Percentiles rank a stretch among this genome's conserved stretches.
Conservation (phyloP, 2,797 vertebrate species). For the Anabas testudineus region DNA sequence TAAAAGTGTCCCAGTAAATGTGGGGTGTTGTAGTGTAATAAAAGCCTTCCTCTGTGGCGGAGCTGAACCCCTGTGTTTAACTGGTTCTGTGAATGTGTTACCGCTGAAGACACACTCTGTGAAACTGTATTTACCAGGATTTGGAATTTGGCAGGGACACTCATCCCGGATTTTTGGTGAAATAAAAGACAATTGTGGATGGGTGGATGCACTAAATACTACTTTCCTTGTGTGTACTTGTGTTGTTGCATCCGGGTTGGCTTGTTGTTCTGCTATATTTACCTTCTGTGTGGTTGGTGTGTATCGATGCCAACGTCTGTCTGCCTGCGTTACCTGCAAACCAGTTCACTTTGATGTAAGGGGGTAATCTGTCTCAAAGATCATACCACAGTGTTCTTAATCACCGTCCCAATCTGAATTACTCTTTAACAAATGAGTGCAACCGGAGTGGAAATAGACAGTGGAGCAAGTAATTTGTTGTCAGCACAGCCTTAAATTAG, state of each 20-base stretch:
- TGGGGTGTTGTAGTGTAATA: constrained; percentile 61
- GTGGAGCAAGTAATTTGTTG: no score
- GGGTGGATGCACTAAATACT: constrained; percentile 15
- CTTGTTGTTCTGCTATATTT: constrained; percentile 23
- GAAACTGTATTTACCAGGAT: constrained; percentile 49
- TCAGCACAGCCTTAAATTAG: not conserved
- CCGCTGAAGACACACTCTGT: constrained; percentile 34
- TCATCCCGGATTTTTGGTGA: constrained; percentile 16
- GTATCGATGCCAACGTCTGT: constrained; percentile 42
- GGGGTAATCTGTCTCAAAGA: not conserved
- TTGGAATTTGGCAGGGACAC: constrained; percentile 46
- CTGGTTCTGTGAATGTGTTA: constrained; percentile 52
- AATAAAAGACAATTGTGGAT: constrained; percentile 14
- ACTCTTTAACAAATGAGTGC: not conserved
- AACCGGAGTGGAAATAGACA: not conserved
- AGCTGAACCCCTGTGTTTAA: constrained; percentile 67
- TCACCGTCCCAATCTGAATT: not conserved
- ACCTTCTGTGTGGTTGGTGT: constrained; percentile 19
- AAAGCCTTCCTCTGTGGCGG: constrained; percentile 69
- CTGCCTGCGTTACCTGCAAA: constrained; percentile 61
- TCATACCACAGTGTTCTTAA: not conserved
- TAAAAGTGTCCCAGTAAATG: constrained; percentile 52
- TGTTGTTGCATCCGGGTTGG: constrained; percentile 21
- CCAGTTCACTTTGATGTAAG: constrained; percentile 29
- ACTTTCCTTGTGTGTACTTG: not conserved